A percentile compares a stretch with the other conserved stretches of the same genome.
Conservation (phyloP, 1,140 invertebrate genomes). For the Drosophila obscura region DNA sequence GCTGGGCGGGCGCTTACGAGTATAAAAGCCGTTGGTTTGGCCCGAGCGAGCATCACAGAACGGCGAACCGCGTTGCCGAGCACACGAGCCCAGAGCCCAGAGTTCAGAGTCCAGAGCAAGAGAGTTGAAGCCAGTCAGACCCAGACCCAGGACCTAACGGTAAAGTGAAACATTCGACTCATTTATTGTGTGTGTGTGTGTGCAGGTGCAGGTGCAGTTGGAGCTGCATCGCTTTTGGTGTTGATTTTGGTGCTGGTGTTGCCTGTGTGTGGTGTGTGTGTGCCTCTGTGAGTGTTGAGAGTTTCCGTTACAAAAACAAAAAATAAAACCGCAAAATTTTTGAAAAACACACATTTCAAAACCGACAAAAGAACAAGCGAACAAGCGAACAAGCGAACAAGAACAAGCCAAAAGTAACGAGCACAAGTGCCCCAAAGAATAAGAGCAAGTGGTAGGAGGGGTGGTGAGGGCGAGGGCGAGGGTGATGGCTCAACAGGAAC, state of each 20-base stretch:
- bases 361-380: slow-evolving; percentile 64
- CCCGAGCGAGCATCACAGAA: slow-evolving; percentile 71
- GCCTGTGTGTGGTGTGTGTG: slow-evolving; percentile 30
- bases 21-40: slow-evolving; percentile 67
- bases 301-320: slow-evolving; percentile 66
- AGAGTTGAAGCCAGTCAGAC: background rate
- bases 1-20: slow-evolving; percentile 25
- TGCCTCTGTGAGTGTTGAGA: slow-evolving; percentile 62
- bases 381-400: slow-evolving; percentile 58
- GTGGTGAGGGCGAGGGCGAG: slow-evolving; percentile 2
- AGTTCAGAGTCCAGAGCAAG: slow-evolving; percentile 32
- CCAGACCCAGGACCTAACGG: slow-evolving; percentile 43
- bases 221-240: too few relatives aligned
- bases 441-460: slow-evolving; percentile 19
- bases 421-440: slow-evolving; percentile 56
- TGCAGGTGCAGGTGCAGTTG: too few relatives aligned
- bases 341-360: slow-evolving; percentile 68
- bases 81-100: slow-evolving; percentile 53
- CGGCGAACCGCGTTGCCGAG: slow-evolving; percentile 72
- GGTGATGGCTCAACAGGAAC: slow-evolving; percentile 51
- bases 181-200: slow-evolving; percentile 10
- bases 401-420: slow-evolving; percentile 68
- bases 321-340: slow-evolving; percentile 65
- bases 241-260: background rate
- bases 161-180: slow-evolving; percentile 62